Percentiles rank a stretch among this genome's conserved stretches.
Conservation (phyloP, 1,140 invertebrate species). For the Amphibalanus amphitrite region DNA sequence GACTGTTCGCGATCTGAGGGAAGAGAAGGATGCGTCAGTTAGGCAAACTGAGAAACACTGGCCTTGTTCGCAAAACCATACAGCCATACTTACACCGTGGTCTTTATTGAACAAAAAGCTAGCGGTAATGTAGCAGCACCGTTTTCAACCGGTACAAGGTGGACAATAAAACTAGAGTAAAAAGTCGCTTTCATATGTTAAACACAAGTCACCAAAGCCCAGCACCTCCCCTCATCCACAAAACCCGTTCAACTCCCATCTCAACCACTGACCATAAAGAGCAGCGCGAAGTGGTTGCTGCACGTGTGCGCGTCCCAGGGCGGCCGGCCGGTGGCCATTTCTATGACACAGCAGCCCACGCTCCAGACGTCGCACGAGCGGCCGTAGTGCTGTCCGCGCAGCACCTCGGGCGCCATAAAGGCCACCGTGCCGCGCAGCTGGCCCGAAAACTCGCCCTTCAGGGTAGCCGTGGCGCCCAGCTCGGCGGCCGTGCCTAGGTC, state of each 20-base stretch:
- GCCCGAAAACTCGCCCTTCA: slow-evolving; percentile 33
- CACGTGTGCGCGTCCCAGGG: slow-evolving; percentile 32
- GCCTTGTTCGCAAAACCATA: no score
- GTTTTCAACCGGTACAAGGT: no score
- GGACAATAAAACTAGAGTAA: no score
- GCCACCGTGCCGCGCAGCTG: slow-evolving; percentile 34
- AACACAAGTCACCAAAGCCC: no score
- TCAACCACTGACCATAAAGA: slow-evolving; percentile 30
- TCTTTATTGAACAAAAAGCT: no score
- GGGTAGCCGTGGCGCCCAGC: slow-evolving; percentile 27
- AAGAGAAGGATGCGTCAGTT: background rate
- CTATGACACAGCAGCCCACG: slow-evolving; percentile 33
- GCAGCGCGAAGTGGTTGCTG: slow-evolving; percentile 33
- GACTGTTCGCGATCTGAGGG: background rate
- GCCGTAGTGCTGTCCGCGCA: slow-evolving; percentile 33
- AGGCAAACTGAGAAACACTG: no score
- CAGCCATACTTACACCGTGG: no score
- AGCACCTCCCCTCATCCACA: no score
- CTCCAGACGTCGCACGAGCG: slow-evolving; percentile 35
- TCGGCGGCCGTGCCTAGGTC: slow-evolving; percentile 34
- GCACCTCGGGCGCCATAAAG: slow-evolving; percentile 38
- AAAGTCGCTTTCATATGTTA: no score
- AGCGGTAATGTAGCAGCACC: no score
- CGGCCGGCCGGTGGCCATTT: slow-evolving; percentile 33
- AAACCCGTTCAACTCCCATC: no score